Conservation (phyloP, 2,797 vertebrate species). For the Lates japonicus region DNA sequence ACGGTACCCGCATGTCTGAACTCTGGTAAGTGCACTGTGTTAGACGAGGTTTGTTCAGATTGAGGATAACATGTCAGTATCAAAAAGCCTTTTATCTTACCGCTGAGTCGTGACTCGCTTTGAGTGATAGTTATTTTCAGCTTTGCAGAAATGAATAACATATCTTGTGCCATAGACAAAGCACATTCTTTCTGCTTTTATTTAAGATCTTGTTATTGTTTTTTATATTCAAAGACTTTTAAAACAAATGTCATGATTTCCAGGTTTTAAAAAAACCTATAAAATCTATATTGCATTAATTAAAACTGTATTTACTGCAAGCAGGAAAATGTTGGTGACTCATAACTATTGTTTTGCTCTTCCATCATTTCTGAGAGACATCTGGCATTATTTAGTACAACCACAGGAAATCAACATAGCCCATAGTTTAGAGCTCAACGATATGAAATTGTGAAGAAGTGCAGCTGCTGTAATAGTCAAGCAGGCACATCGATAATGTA, state of each 20-base stretch:
- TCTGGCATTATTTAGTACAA: slow-evolving; percentile 21
- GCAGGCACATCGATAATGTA: not conserved
- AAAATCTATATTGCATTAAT: slow-evolving; percentile 11
- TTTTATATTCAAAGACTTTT: slow-evolving; percentile 17
- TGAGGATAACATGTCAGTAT: slow-evolving; percentile 77
- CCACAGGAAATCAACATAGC: slow-evolving; percentile 19
- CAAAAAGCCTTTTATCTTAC: slow-evolving; percentile 72
- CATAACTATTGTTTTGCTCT: slow-evolving; percentile 39
- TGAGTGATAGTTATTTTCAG: slow-evolving; percentile 15
- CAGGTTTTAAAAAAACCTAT: not conserved
- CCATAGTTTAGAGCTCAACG: not conserved
- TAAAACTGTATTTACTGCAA: slow-evolving; percentile 24
- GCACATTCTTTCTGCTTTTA: slow-evolving; percentile 23
- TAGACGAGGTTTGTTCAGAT: slow-evolving; percentile 78
- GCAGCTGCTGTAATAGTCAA: not conserved
- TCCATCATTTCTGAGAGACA: slow-evolving; percentile 30
- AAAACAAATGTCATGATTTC: slow-evolving; percentile 34
- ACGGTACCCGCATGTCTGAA: slow-evolving; percentile 61
- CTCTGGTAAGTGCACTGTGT: slow-evolving; percentile 84
- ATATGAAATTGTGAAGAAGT: not conserved
- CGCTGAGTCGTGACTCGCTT: slow-evolving; percentile 42
- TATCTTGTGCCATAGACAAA: slow-evolving; percentile 11
- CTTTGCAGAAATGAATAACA: slow-evolving; percentile 33
- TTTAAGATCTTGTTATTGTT: slow-evolving; percentile 21
- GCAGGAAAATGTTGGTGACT: slow-evolving; percentile 35